Evolutionary conservation across 1,140 invertebrate species (phyloP).

Genomic region (Lasioglossum baleicum): DNA sequence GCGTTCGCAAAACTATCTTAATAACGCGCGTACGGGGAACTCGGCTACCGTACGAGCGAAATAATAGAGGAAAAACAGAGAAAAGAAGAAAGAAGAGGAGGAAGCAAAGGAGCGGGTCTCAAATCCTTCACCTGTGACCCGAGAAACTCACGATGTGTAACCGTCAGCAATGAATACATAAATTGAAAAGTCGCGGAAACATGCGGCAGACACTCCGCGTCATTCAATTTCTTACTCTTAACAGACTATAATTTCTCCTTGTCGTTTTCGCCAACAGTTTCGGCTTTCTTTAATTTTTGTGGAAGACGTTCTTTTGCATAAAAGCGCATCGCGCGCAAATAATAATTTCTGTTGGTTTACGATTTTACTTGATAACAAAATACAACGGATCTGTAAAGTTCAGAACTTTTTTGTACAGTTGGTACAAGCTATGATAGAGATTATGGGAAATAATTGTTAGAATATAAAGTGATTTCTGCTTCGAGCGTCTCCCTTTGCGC

Average conservation of each 20-base stretch:
- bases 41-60: neutral
- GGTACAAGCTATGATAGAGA: neutral
- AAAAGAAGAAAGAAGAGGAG: neutral
- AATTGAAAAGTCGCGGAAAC: conserved; percentile 27
- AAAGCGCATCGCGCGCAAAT: too few relatives aligned
- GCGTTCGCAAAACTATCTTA: conserved; percentile 33
- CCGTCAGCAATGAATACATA: conserved; percentile 49
- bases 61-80: neutral
- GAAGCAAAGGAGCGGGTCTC: conserved; percentile 49
- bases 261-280: neutral
- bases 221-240: too few relatives aligned
- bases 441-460: conserved; percentile 25
- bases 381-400: too few relatives aligned
- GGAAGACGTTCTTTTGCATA: too few relatives aligned
- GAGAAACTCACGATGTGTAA: conserved; percentile 60
- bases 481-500: neutral
- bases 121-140: conserved; percentile 70
- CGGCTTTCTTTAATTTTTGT: too few relatives aligned
- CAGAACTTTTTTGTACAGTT: too few relatives aligned
- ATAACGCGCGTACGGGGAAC: neutral
- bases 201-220: neutral
- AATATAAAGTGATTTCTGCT: neutral
- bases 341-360: too few relatives aligned
- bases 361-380: too few relatives aligned
- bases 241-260: too few relatives aligned